Evolutionary conservation across 2,888 invertebrate species (phyloP).

Genomic region (Agrilus biguttatus): DNA sequence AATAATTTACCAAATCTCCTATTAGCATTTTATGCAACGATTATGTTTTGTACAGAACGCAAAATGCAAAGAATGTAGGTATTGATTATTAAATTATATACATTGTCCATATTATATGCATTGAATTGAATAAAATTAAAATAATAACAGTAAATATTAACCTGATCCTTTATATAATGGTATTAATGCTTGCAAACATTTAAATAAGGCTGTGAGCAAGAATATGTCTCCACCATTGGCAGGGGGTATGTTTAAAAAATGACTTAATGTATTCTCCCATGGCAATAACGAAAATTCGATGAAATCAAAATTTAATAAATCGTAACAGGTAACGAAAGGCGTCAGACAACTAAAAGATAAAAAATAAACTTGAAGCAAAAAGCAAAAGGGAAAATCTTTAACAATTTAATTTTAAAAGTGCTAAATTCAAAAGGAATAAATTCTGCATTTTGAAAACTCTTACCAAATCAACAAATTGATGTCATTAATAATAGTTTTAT

Average conservation of each 20-base stretch:
- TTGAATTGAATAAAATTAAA: not conserved
- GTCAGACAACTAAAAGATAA: slow-evolving; percentile 5
- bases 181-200: slow-evolving; percentile 19
- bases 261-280: slow-evolving; percentile 45
- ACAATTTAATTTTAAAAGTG: slow-evolving; percentile 2
- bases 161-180: slow-evolving; percentile 18
- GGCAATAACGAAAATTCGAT: slow-evolving; percentile 31
- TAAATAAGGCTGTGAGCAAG: slow-evolving; percentile 37
- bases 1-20: too few relatives aligned
- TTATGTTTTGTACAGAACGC: too few relatives aligned
- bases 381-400: too few relatives aligned
- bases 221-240: slow-evolving; percentile 47
- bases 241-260: slow-evolving; percentile 49
- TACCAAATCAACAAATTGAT: slow-evolving; percentile 43
- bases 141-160: not conserved
- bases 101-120: too few relatives aligned
- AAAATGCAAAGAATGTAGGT: too few relatives aligned
- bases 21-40: too few relatives aligned
- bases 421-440: slow-evolving; percentile 5
- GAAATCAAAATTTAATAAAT: slow-evolving; percentile 18
- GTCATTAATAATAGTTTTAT: slow-evolving; percentile 40
- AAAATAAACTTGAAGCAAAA: too few relatives aligned
- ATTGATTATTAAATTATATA: not conserved
- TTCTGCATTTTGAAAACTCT: slow-evolving; percentile 10
- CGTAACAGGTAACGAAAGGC: not conserved